Evolutionary conservation across 2,113 vertebrate genomes (phyloP), one percentile per base, ranked within the genome.

Genomic region (Vulpes ferrilata): DNA sequence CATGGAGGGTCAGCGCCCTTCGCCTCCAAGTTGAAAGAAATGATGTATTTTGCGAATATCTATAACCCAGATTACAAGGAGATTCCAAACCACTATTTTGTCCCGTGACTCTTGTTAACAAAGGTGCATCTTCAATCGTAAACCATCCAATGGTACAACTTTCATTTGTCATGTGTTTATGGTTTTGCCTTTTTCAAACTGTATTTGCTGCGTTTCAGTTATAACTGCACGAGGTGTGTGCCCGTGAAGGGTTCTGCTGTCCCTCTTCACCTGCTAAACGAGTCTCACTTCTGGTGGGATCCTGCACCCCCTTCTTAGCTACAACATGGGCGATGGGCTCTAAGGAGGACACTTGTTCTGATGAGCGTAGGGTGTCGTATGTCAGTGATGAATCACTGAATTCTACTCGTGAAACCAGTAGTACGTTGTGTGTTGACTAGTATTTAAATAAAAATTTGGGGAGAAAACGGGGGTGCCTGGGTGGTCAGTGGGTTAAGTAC

Each of bases 231-330:
- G 30, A 32, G 5, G 7, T 9, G 1, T 3, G 19, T 4, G 7
- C 3, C 5, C 1, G 1, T 8, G 20, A 25, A 27, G n/a, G 2
- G 2, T 48, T 64, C 20, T 3, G 8, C 1, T 16, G 1, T 53
- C 20, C 32, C 3, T 8, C 3, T 4, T 17, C 32, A 11, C n/a
- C 1, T 5, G 32, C 30, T 0, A 4, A 5, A 10, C 0, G 4
- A 7, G 0, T 7, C 59, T 32, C 30, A 1, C 16, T 51, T 55
- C 38, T 53, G 1, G 27, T 60, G 9, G n/a, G 7, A 27, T 13
- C 9, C 11, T 3, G 13, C 5, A 4, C 10, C 22, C 16, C 32
- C 30, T 88, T 55, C 20, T 3, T 22, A 51, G 25, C n/a, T 55
- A 69, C 16, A 12, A 43, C 30, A 13, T 32, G 8, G 67, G 7